Evolutionary conservation across 2,888 invertebrate genomes (phyloP), one percentile per base, ranked within the genome.

Genomic region (Tuberolachnus salignus): DNA sequence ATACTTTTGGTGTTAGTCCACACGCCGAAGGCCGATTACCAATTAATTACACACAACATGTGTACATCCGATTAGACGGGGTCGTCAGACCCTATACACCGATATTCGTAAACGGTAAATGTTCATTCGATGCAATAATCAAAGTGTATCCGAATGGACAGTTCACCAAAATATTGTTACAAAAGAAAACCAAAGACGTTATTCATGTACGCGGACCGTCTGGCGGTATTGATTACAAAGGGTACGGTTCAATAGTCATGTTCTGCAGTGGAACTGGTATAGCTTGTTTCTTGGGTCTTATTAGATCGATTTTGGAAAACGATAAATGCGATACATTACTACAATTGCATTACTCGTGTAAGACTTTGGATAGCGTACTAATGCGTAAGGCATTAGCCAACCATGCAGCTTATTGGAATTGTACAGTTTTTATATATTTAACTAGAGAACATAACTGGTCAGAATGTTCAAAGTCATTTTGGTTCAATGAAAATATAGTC

Each of bases 261-360:
- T 85, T 91, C 61, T 88, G 91, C 64, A 92, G 92, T 84, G 94
- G 94, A 0, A 92, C 93, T 34, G 94, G 93, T 0, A 88, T 94
- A 81, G 90, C 92, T 21, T 91, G 93, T 42, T 88, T 92, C 83
- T 87, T 89, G 83, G 87, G 89, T 19, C 88, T 94, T 14, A 88
- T 92, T 71, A 85, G 88, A 46, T 85, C 86, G 53, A 87, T 93
- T 81, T 83, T 93, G 70, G 84, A 87, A 26, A 88, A 93, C 85
- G 91, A 91, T 82, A 88, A 90, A 44, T 91, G 92, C 83, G 88
- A 90, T 83, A 90, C 90, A 0, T 87, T 88, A 84, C 84, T 94
- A 53, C 85, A 87, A 78, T 87, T 94, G 81, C 85, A 89, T 80
- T 91, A 89, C 83, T 91, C 91, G 83, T 91, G 90, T 84, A 85